phyloP scores from a whole-genome alignment of 2,888 invertebrate species.

The Brenthis hecate region DNA sequence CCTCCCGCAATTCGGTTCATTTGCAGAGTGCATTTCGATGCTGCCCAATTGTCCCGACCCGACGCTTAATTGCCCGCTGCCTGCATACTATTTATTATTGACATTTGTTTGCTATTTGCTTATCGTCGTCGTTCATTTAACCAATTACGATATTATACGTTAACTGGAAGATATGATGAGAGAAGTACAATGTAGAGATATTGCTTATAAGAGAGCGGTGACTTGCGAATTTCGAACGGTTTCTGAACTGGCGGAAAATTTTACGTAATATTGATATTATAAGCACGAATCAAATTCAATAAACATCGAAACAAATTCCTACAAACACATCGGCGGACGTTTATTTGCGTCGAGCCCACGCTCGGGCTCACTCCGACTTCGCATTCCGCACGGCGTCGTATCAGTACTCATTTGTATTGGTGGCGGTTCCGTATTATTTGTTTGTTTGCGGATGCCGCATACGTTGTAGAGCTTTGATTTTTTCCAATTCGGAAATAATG shows the following conservation, averaged over 20 bases:
- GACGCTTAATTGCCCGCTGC: slow-evolving; percentile 69
- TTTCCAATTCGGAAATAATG: slow-evolving; percentile 79
- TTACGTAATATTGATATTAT: slow-evolving; percentile 58
- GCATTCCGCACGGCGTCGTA: slow-evolving; percentile 62
- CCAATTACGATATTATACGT: slow-evolving; percentile 17
- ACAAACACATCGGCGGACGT: slow-evolving; percentile 78
- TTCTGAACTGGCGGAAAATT: background rate
- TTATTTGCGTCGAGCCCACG: slow-evolving; percentile 75
- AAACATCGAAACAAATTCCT: slow-evolving; percentile 77
- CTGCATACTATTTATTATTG: slow-evolving; percentile 73
- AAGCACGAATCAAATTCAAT: slow-evolving; percentile 70
- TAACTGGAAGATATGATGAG: background rate
- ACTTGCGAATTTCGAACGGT: background rate
- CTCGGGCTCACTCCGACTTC: slow-evolving; percentile 68
- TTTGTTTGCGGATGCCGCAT: slow-evolving; percentile 78
- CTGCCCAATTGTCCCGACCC: slow-evolving; percentile 72
- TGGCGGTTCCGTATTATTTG: slow-evolving; percentile 76
- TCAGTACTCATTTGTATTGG: slow-evolving; percentile 81
- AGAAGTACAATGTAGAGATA: background rate
- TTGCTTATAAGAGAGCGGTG: too few relatives aligned
- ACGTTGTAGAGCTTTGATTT: slow-evolving; percentile 77
- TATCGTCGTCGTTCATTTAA: slow-evolving; percentile 55
- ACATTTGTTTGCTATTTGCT: slow-evolving; percentile 65
- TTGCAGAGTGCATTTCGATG: slow-evolving; percentile 82
- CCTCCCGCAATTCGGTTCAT: slow-evolving; percentile 68